Evolutionary conservation across 2,888 invertebrate species (phyloP), one percentile per base, ranked within the genome.

Genomic region (Sesamia inferens): DNA sequence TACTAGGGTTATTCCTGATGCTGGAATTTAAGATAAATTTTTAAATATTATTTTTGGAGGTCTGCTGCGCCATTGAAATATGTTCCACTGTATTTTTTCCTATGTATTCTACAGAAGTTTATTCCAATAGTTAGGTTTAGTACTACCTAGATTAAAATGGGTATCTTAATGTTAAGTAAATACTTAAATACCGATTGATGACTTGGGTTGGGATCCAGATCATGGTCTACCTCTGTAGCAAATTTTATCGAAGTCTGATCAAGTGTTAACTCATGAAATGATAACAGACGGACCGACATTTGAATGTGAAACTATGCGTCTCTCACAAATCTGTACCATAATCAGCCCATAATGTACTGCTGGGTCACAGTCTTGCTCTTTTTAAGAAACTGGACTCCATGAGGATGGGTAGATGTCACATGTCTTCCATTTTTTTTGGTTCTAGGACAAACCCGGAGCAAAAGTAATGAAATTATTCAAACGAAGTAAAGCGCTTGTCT

Each of bases 1-100:
- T 0, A 87, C 80, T 39, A 90, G 39, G 0, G 79, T 85, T 10
- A 87, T 11, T 8, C 88, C 89, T 19, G 86, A 87, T 19, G 87
- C 90, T 90, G 84, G 0, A 76, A 68, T 0, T 0, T 57, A 57
- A 24, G 7, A 57, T 57, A n/a, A n/a, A 14, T 3, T 24, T 14
- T 22, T 55, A 6, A 7, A 51, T 19, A 22, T 55, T 22, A 55
- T 55, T 22, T 55, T 55, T 22, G 22, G 1, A 2, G 31, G 31
- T 31, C 31, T n/a, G n/a, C n/a, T n/a, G n/a, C n/a, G n/a, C n/a
- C n/a, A n/a, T n/a, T n/a, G n/a, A n/a, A n/a, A n/a, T n/a, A n/a
- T n/a, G n/a, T n/a, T n/a, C n/a, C n/a, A n/a, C n/a, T n/a, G n/a
- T n/a, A n/a, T n/a, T n/a, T n/a, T n/a, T n/a, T n/a, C n/a, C n/a